Conservation (phyloP, 1,140 invertebrate genomes). For the Portunus trituberculatus region DNA sequence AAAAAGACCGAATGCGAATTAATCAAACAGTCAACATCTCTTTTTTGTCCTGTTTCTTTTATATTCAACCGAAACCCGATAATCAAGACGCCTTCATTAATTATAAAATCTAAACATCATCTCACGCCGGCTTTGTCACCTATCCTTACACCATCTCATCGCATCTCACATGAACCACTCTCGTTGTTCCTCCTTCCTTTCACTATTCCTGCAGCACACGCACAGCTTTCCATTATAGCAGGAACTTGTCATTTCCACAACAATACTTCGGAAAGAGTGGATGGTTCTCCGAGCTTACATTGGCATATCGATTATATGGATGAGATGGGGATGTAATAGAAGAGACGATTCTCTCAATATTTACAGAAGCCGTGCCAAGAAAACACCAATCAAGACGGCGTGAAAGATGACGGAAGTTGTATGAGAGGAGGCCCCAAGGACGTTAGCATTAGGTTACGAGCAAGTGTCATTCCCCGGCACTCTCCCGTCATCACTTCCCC, state of each 20-base stretch:
- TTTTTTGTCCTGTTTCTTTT: no score
- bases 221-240: neutral
- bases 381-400: neutral
- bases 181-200: neutral
- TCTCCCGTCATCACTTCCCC: no score
- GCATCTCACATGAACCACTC: neutral
- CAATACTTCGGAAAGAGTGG: neutral
- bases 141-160: neutral
- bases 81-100: neutral
- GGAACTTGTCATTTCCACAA: neutral
- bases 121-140: neutral
- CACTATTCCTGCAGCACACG: neutral
- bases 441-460: no score
- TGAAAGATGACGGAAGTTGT: neutral
- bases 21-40: no score
- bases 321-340: neutral
- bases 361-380: neutral
- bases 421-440: neutral
- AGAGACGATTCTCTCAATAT: neutral
- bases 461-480: no score
- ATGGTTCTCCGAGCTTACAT: neutral
- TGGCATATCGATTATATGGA: constrained; percentile 9
- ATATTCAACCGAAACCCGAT: neutral
- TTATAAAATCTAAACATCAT: neutral
- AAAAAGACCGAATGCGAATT: no score